Conservation (phyloP, 2,113 vertebrate species). For the Serilophus lunatus region DNA sequence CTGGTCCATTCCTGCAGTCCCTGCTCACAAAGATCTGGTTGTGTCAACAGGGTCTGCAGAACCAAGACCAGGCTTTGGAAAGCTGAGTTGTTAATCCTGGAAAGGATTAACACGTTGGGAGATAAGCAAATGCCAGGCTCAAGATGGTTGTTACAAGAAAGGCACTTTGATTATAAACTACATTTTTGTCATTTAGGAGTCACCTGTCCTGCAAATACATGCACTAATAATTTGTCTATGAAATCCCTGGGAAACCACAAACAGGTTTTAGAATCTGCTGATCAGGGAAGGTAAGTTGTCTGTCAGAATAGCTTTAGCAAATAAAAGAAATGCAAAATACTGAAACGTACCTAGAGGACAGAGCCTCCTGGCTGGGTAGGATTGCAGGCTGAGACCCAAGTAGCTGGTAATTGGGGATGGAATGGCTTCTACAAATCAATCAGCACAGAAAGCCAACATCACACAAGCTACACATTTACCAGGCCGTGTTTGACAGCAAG, state of each 20-base stretch:
- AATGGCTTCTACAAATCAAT: constrained; percentile 26
- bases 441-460: not conserved
- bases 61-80: not conserved
- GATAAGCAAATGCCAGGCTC: constrained; percentile 16
- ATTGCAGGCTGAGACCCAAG: not conserved
- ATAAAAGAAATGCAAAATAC: constrained; percentile 45
- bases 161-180: constrained; percentile 8
- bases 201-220: not conserved
- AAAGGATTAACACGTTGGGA: not conserved
- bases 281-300: not conserved
- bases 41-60: not conserved
- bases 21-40: not conserved
- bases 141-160: constrained; percentile 5
- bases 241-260: constrained; percentile 29
- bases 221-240: constrained; percentile 13
- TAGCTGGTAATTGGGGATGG: not conserved
- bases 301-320: constrained; percentile 16
- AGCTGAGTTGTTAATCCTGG: not conserved
- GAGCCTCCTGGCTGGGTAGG: not conserved
- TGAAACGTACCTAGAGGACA: not conserved
- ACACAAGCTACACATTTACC: not conserved
- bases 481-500: constrained; percentile 29
- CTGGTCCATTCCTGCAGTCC: not conserved
- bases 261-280: constrained; percentile 37
- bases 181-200: constrained; percentile 5